Evolutionary conservation across 2,888 invertebrate genomes (phyloP), one percentile per base, ranked within the genome.

Genomic region (Prionchulus punctatus): DNA sequence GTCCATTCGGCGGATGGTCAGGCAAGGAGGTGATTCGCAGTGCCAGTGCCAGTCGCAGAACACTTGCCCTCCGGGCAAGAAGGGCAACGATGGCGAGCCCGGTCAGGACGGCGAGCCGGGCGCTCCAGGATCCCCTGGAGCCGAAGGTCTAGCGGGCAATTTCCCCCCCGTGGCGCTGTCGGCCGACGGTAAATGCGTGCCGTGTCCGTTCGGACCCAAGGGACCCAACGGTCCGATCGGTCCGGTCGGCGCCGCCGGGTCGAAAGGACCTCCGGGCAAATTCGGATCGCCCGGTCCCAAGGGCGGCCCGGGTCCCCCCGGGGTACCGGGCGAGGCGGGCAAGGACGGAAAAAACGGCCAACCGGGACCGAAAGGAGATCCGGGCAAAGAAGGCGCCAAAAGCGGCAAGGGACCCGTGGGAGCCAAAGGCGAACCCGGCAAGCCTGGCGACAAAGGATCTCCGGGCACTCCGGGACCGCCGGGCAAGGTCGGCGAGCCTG

Each of bases 191-290:
- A 64, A 64, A 49, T 65, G 64, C 57, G 60, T 66, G 30, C 63
- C 64, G 12, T 67, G 67, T 50, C 67, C 67, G n/a, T 50, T 58
- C 28, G 67, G 67, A n/a, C 64, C 65, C 23, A 62, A 63, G 15
- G 67, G 67, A 30, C 62, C 62, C 18, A 63, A 65, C 12, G 67
- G 67, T n/a, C 59, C 63, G n/a, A 62, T 65, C 15, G 67, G 67
- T 59, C 59, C 57, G 61, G 62, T 25, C 62, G 63, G 57, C n/a
- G n/a, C n/a, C n/a, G n/a, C n/a, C n/a, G 45, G 45, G 23, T 23
- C 45, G 4, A 45, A 45, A 45, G 45, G 45, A n/a, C 18, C 18
- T 45, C 45, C 18, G 12, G 45, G 45, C 7, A 45, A 45, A 23
- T 4, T 4, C 21, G 50, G 36, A 7, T 18, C 36, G 12, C 7